Percentiles rank a stretch among this genome's conserved stretches.
Evolutionary conservation across 2,797 vertebrate species (phyloP).

Genomic region (Octomys mimax): DNA sequence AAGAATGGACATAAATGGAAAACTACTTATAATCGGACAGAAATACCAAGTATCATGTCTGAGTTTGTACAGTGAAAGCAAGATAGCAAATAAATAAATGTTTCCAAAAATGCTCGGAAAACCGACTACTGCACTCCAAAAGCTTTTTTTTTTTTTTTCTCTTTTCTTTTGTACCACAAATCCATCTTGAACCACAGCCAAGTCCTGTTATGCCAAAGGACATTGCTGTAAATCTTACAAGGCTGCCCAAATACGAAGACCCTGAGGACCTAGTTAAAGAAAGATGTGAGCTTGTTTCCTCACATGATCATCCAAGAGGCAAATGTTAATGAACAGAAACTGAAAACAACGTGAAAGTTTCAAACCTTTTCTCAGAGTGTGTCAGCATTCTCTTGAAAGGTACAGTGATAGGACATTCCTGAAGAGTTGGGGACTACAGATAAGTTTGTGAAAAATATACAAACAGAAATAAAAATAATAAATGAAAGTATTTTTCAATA

Average conservation of each 20-base stretch:
- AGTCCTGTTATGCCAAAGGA: slow-evolving; percentile 66
- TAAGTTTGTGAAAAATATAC: background rate
- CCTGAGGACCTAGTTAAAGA: slow-evolving; percentile 56
- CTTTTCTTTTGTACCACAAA: slow-evolving; percentile 12
- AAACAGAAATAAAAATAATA: slow-evolving; percentile 19
- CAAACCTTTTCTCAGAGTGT: slow-evolving; percentile 32
- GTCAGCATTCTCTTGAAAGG: background rate
- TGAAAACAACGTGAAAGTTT: background rate
- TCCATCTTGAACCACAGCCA: slow-evolving; percentile 59
- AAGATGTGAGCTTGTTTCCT: slow-evolving; percentile 64
- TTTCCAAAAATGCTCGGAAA: slow-evolving; percentile 68
- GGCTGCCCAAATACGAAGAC: slow-evolving; percentile 35
- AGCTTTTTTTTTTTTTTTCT: slow-evolving; percentile 46
- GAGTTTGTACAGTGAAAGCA: background rate
- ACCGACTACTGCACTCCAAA: background rate
- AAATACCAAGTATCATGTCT: background rate
- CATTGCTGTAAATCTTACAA: slow-evolving; percentile 64
- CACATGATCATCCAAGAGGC: slow-evolving; percentile 37
- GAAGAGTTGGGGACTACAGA: slow-evolving; percentile 19
- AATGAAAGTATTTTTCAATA: background rate
- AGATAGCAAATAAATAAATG: background rate
- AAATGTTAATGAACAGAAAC: slow-evolving; percentile 68
- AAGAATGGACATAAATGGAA: slow-evolving; percentile 21
- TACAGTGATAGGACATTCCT: background rate
- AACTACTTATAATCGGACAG: background rate